Base-by-base conservation (phyloP, 1,140 invertebrate species). In the Drosophila arawakana region DNA sequence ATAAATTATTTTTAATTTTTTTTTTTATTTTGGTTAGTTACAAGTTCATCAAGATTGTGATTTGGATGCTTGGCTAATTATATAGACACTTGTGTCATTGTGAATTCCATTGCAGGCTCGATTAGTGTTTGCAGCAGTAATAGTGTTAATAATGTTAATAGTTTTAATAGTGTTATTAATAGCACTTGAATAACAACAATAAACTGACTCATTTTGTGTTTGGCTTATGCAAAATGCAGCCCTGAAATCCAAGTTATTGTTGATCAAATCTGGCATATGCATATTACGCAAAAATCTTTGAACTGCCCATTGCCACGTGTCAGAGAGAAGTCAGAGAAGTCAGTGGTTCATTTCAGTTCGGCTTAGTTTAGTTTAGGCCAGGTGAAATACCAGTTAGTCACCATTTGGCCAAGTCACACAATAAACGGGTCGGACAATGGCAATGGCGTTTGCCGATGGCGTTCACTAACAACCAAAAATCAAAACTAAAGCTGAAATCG, bases 351-450 rank as follows among this genome's bases (percentile, higher is more conserved):
- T 30, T 30, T 30, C 25, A 30, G 44, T 7, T 1, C 6, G 13
- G 39, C 2, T 10, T 41, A 59, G 15, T 11, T 43, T 6, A 50
- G 49, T n/a, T 52, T 11, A 7, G 43, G 57, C 41, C 72, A 63
- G 30, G 61, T 65, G 65, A 73, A 80, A 81, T 84, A 84, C 81
- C 80, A 82, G 81, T 84, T 84, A 79, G 73, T 82, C 80, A 82
- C 41, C 66, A 54, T 7, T 35, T 65, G 62, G 50, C 62, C 62
- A 63, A 59, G n/a, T 21, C 35, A 43, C 46, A 44, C 30, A 50
- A 73, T 43, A 73, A 75, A 75, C 73, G 68, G 73, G 73, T 75
- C 73, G 73, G 10, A 41, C 72, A 61, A 60, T 73, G 70, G 62
- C 70, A 70, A 70, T 69, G 66, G 66, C 35, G 55, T 39, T 44